A percentile compares a stretch with the other conserved stretches of the same genome.
These are phyloP conservation scores for Agelas oroides DNA, from an alignment of 37 sponge, comb jelly and placozoan species.

Conservation along the genomic window DNA sequence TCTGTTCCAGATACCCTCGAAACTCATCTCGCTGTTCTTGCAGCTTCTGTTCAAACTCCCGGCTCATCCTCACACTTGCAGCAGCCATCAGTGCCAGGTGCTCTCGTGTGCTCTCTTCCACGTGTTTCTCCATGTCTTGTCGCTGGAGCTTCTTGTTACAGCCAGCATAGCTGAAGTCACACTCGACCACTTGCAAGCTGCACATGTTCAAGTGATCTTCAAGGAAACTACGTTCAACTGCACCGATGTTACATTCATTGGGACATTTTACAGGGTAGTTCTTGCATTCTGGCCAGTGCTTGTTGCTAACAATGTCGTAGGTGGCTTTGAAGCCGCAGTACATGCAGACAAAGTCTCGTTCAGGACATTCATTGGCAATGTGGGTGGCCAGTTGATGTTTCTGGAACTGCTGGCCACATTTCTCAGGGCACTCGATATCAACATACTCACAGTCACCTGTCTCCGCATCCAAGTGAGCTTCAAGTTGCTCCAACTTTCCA, in stretches of 20 bases:
- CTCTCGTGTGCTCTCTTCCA: not conserved
- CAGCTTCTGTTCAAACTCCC: too few species aligned
- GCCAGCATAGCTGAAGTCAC: constrained; percentile 15
- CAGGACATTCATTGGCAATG: not conserved
- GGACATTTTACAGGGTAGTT: constrained; percentile 13
- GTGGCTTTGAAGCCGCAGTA: constrained; percentile 16
- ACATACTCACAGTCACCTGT: constrained; percentile 17
- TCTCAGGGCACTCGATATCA: constrained; percentile 17
- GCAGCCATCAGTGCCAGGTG: not conserved
- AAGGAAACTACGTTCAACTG: not conserved
- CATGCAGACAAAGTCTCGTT: not conserved
- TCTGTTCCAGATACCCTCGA: constrained; percentile 6
- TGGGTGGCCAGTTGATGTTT: not conserved
- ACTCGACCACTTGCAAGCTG: not conserved
- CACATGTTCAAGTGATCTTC: constrained; percentile 9
- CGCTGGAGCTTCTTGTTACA: constrained; percentile 1
- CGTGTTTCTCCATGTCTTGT: not conserved
- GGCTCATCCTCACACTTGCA: not conserved
- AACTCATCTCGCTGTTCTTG: too few species aligned
- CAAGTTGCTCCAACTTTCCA: not conserved
- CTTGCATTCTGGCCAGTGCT: not conserved
- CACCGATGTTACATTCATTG: not conserved
- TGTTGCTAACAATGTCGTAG: not conserved
- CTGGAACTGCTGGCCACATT: not conserved
- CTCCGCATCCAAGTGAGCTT: constrained; percentile 1